phyloP scores from a whole-genome alignment of 92 coral and sea anemone species.

The Epizoanthus fatuus region DNA sequence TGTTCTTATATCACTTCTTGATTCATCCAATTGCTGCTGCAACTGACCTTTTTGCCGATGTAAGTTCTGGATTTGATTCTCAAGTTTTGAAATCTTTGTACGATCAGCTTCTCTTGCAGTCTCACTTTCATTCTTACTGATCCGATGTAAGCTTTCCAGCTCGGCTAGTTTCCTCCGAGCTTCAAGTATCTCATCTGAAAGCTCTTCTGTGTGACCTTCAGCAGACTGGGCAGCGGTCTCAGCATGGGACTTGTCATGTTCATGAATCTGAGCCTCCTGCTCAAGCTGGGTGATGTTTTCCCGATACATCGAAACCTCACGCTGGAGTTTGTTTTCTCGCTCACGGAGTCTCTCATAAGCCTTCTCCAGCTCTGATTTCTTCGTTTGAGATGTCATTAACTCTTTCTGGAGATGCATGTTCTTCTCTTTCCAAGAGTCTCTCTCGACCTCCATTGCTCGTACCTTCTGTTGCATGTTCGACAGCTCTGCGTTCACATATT shows the following conservation, averaged over 20 bases:
- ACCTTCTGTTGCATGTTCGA: constrained; percentile 64
- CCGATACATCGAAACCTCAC: constrained; percentile 61
- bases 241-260: constrained; percentile 64
- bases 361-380: constrained; percentile 74
- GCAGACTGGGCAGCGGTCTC: constrained; percentile 77
- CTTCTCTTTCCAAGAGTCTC: constrained; percentile 76
- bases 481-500: constrained; percentile 69
- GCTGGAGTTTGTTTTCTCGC: constrained; percentile 77
- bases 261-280: constrained; percentile 59
- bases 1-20: constrained; percentile 67
- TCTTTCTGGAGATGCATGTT: constrained; percentile 85
- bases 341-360: constrained; percentile 67
- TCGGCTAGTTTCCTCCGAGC: constrained; percentile 75
- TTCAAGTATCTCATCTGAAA: constrained; percentile 78
- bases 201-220: constrained; percentile 69
- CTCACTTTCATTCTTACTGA: constrained; percentile 66
- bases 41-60: constrained; percentile 74
- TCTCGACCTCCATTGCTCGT: constrained; percentile 70
- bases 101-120: constrained; percentile 69
- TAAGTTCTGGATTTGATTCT: constrained; percentile 79
- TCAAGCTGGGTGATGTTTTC: constrained; percentile 76
- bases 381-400: constrained; percentile 67
- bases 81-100: constrained; percentile 82
- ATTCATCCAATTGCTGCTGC: constrained; percentile 84
- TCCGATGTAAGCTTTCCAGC: constrained; percentile 67